Base-by-base conservation (phyloP, 2,113 vertebrate species). In the Neotoma lepida region DNA sequence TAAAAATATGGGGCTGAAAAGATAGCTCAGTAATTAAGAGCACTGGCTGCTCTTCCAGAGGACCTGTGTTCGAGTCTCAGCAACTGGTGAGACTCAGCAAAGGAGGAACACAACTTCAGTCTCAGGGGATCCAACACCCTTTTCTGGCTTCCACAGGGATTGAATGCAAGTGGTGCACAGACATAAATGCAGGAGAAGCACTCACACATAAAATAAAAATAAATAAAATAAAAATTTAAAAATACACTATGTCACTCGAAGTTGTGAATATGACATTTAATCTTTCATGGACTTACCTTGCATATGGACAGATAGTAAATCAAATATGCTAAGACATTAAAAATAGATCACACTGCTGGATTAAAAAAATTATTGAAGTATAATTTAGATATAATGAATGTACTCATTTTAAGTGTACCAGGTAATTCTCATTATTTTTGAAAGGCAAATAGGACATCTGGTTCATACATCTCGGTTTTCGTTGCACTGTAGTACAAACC, bases 361-460 rank as follows among this genome's bases (percentile, higher is more conserved):
- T 64, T 82, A 54, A 46, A 1, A 68, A 22, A 80, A 51, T 26
- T 92, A 30, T 26, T 77, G 86, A 84, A 24, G 10, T 89, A 39
- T 92, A 66, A 49, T 90, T 90, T 85, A 74, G 44, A 68, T 70
- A 41, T 4, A 41, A 56, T 86, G 92, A 94, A n/a, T 95, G 3
- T 10, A 88, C 33, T 20, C 26, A 56, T 91, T 94, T 86, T 68
- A 89, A 70, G n/a, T 77, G 44, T 46, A 58, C 5, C 73, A 39
- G 92, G 0, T 76, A 84, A 76, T 93, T 93, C 66, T 91, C 28
- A 74, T 92, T 95, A 58, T 54, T 90, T 93, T 84, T 51, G 71
- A 90, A 96, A 90, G 26, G n/a, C 44, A 24, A 81, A 56, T 68
- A 10, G 77, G 33, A n/a, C 33, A 39, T 14, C 6, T 33, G 12